Percentiles rank a stretch among this genome's conserved stretches.
These are phyloP conservation scores for Amblyjoppa fuscipennis DNA, from an alignment of 2,888 invertebrate genomes.

Conservation along the genomic window DNA sequence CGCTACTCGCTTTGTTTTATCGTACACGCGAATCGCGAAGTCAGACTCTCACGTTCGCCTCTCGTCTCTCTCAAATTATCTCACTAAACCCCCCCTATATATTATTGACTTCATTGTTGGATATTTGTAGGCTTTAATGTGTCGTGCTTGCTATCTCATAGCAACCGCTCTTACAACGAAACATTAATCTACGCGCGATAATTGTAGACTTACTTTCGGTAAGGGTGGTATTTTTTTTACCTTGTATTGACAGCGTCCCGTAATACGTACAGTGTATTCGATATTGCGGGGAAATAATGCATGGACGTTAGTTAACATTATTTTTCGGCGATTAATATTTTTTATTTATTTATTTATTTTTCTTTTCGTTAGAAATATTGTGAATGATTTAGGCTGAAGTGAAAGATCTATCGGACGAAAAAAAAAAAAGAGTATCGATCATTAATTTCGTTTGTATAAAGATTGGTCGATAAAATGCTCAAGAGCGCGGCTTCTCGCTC, in stretches of 20 bases:
- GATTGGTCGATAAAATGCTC: constrained; percentile 9
- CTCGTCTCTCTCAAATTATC: constrained; percentile 11
- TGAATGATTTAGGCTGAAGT: background rate
- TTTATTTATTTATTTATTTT: background rate
- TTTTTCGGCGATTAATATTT: constrained; percentile 35
- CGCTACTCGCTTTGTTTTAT: constrained; percentile 44
- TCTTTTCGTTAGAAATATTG: background rate
- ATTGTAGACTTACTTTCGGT: constrained; percentile 34
- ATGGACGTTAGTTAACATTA: constrained; percentile 51
- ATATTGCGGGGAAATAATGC: constrained; percentile 49
- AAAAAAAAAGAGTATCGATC: background rate
- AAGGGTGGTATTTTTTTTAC: constrained; percentile 30
- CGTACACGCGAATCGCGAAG: constrained; percentile 61
- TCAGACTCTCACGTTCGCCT: constrained; percentile 67
- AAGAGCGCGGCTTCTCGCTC: background rate
- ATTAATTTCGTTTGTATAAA: constrained; percentile 13
- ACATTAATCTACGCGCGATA: constrained; percentile 39
- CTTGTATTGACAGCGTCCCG: constrained; percentile 42
- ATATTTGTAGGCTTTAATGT: constrained; percentile 38
- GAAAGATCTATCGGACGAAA: background rate
- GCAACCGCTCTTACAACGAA: constrained; percentile 48
- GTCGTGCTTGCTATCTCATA: constrained; percentile 56
- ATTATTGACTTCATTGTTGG: constrained; percentile 66
- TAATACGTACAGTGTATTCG: constrained; percentile 66
- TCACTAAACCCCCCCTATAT: background rate